A percentile compares a stretch with the other conserved stretches of the same genome.
phyloP scores from a whole-genome alignment of 2,113 vertebrate species.

The Microtus richardsoni region DNA sequence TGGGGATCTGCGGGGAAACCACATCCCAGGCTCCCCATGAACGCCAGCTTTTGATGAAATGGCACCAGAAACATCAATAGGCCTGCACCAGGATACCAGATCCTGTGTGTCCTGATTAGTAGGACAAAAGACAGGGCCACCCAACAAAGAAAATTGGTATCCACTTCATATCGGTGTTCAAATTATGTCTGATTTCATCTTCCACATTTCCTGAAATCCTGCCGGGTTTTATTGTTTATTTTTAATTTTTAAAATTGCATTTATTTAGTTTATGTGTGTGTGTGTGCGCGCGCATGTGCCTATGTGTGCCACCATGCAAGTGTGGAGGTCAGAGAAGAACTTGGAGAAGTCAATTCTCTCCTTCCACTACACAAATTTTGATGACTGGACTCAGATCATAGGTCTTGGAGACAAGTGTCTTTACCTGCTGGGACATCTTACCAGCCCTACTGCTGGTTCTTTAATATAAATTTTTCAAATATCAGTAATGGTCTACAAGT shows the following conservation, averaged over 20 bases:
- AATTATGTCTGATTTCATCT: not conserved
- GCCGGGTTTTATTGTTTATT: not conserved
- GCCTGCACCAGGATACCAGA: not conserved
- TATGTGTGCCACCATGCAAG: not conserved
- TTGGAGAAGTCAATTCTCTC: not conserved
- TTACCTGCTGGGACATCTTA: not conserved
- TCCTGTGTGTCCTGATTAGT: not conserved
- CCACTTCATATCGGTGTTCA: not conserved
- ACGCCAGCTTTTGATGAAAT: conserved; percentile 35
- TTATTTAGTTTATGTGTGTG: not conserved
- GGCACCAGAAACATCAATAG: not conserved
- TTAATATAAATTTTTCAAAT: not conserved
- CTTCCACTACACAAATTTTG: not conserved
- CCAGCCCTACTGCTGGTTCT: not conserved
- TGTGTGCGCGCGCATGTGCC: not conserved
- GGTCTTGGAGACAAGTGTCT: not conserved
- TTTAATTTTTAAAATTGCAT: not conserved
- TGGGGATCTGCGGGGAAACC: conserved; percentile 29
- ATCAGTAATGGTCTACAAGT: not conserved
- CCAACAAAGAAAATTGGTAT: not conserved
- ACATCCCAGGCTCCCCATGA: conserved; percentile 16
- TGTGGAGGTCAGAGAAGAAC: not conserved
- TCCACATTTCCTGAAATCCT: not conserved
- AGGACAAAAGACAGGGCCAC: not conserved
- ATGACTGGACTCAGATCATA: not conserved